A percentile compares a stretch with the other conserved stretches of the same genome.
phyloP scores from a whole-genome alignment of 2,113 vertebrate species.

The Gulo gulo region DNA sequence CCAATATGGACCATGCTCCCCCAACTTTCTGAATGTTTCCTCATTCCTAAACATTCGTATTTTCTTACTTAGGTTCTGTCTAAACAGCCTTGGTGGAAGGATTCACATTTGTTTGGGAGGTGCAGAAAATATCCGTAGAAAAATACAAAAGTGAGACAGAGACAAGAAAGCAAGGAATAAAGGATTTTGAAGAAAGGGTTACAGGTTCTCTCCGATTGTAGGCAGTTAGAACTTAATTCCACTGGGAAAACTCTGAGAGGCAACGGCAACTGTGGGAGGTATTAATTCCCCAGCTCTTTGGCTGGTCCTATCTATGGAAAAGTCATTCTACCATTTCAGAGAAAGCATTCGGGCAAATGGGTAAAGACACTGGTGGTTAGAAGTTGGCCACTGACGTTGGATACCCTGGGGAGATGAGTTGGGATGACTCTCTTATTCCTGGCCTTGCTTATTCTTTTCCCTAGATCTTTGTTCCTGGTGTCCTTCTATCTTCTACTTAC shows the following conservation, averaged over 20 bases:
- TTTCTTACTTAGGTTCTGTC: background rate
- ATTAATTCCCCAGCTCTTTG: background rate
- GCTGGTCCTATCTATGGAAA: background rate
- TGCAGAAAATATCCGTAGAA: background rate
- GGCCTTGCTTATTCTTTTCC: background rate
- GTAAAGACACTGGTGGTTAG: background rate
- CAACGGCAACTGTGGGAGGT: background rate
- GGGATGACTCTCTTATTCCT: background rate
- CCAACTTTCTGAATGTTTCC: background rate
- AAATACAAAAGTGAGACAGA: background rate
- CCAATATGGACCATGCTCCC: background rate
- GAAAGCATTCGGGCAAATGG: background rate
- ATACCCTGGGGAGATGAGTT: background rate
- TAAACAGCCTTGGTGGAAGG: background rate
- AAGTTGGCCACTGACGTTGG: background rate
- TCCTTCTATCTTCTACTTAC: background rate
- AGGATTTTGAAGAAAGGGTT: background rate
- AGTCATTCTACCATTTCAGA: background rate
- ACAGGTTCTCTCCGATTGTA: background rate
- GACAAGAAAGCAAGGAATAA: background rate
- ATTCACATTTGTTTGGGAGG: background rate
- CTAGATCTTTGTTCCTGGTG: background rate
- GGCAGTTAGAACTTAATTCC: background rate
- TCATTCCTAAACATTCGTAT: background rate
- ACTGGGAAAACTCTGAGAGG: background rate